Percentiles rank a stretch among this genome's conserved stretches.
Conservation (phyloP, 2,113 vertebrate genomes). For the Hydrochoerus hydrochaeris region DNA sequence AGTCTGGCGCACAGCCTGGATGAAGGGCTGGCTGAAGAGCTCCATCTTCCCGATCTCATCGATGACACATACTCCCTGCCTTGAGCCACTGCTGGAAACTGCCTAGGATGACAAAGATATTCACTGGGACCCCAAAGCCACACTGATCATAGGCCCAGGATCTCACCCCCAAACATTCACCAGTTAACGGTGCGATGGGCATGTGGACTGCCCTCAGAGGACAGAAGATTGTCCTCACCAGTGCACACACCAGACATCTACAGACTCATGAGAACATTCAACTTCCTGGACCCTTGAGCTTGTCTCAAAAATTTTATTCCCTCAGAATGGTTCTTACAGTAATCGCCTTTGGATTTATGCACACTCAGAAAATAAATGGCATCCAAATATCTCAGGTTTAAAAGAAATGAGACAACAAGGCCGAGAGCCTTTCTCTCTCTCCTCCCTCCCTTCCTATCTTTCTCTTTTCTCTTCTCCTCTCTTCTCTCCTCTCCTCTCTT, state of each 20-base stretch:
- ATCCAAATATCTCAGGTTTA: not conserved
- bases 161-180: fast-evolving
- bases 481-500: too few species aligned
- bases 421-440: not conserved
- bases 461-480: too few species aligned
- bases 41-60: constrained; percentile 99
- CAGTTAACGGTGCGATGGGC: not conserved
- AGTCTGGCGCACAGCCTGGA: constrained; percentile 88
- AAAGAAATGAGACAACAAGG: not conserved
- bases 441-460: too few species aligned
- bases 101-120: constrained; percentile 80
- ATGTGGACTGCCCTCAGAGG: not conserved
- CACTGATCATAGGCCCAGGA: fast-evolving
- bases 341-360: not conserved
- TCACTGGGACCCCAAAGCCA: not conserved
- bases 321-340: not conserved
- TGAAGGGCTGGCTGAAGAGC: constrained; percentile 95
- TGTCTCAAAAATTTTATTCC: not conserved
- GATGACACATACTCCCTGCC: constrained; percentile 90
- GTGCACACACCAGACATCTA: not conserved
- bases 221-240: not conserved
- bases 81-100: constrained; percentile 59
- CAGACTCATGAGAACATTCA: not conserved
- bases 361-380: not conserved
- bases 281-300: not conserved